Evolutionary conservation across 23 tunicate species (phyloP).

Genomic region (Trididemnum miniatum): DNA sequence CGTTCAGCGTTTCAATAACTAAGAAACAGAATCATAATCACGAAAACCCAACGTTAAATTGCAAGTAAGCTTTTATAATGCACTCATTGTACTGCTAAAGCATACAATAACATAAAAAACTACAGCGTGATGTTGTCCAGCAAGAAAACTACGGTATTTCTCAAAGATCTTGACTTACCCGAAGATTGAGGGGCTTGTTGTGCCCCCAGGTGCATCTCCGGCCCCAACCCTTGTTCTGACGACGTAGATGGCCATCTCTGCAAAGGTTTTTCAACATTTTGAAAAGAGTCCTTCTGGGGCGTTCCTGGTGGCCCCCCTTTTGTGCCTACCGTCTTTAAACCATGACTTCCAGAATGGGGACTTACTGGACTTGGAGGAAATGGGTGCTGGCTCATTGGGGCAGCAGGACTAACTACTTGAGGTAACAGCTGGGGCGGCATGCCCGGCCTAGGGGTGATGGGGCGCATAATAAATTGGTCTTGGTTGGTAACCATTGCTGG

Average conservation of each 20-base stretch:
- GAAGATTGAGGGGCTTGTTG: background rate
- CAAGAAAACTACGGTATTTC: too few species aligned
- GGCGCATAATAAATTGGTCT: background rate
- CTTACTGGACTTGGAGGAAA: conserved; percentile 20
- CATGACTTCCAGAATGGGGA: conserved; percentile 20
- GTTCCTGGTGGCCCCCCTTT: conserved; percentile 26
- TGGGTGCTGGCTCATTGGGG: conserved; percentile 3
- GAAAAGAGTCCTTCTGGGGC: conserved; percentile 31
- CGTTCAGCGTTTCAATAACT: too few species aligned
- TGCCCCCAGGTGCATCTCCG: background rate
- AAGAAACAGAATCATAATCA: too few species aligned
- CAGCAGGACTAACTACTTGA: conserved; percentile 29
- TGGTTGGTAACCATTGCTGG: background rate
- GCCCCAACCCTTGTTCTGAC: background rate
- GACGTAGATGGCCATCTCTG: conserved; percentile 17
- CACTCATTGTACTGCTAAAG: too few species aligned
- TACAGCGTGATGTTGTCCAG: too few species aligned
- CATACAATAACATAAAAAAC: too few species aligned
- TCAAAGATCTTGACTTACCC: too few species aligned
- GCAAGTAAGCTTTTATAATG: too few species aligned
- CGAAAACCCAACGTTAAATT: too few species aligned
- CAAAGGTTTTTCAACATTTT: conserved; percentile 24
- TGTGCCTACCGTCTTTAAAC: conserved; percentile 4
- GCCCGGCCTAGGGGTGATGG: conserved; percentile 37
- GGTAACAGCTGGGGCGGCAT: conserved; percentile 52